These are phyloP conservation scores for Mycalesis mineus DNA, from an alignment of 2,888 invertebrate genomes.

Conservation along the genomic window DNA sequence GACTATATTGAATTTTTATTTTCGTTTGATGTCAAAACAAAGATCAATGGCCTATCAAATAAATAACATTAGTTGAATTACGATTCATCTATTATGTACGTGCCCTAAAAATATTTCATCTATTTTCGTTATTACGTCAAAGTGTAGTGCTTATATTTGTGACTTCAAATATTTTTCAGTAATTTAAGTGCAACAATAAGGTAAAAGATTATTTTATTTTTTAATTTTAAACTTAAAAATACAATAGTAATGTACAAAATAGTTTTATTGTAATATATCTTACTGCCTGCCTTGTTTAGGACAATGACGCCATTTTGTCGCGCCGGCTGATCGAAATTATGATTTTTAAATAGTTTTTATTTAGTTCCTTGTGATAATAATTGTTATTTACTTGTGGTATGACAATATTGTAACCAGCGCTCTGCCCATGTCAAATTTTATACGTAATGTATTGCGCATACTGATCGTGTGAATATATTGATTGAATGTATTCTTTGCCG, in stretches of 20 bases:
- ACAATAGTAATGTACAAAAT: slow-evolving; percentile 1
- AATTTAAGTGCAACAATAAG: slow-evolving; percentile 50
- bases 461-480: slow-evolving; percentile 30
- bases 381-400: background rate
- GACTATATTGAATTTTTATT: no score
- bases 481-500: slow-evolving; percentile 30
- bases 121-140: slow-evolving; percentile 61
- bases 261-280: slow-evolving; percentile 23
- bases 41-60: no score
- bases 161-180: slow-evolving; percentile 54
- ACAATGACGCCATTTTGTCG: slow-evolving; percentile 77
- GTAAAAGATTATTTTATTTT: slow-evolving; percentile 39
- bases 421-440: background rate
- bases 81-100: slow-evolving; percentile 21
- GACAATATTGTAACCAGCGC: background rate
- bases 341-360: slow-evolving; percentile 52
- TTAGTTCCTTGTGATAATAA: slow-evolving; percentile 41
- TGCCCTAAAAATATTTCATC: slow-evolving; percentile 33
- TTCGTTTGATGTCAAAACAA: no score
- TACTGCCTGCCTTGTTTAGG: slow-evolving; percentile 60
- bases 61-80: background rate
- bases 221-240: slow-evolving; percentile 4
- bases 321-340: slow-evolving; percentile 75
- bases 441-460: slow-evolving; percentile 10
- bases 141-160: slow-evolving; percentile 64